Evolutionary conservation across 2,797 vertebrate genomes (phyloP), one percentile per base, ranked within the genome.

Genomic region (Bovichtus variegatus): DNA sequence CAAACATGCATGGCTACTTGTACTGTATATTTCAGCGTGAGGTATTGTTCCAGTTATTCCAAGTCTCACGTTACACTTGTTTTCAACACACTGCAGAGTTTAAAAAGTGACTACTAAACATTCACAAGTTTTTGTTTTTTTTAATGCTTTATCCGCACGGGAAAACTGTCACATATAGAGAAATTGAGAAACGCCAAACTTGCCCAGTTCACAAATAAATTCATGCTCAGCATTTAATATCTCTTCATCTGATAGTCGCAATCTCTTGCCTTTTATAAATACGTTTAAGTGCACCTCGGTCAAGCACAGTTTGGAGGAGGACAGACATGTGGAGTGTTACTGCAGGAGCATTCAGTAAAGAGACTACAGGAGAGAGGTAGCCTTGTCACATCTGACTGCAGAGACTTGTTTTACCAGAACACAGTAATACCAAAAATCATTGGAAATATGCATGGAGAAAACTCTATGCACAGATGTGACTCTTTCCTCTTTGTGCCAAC

Each of bases 251-350:
- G 71, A 88, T 85, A 82, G 55, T 55, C 57, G 62, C 85, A 88
- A 80, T 78, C 54, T 76, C 25, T 85, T 75, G 78, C 85, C 82
- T 78, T 85, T 88, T 85, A 88, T 92, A 92, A 92, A 92, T 91
- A 92, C 1, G n/a, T 89, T 82, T 92, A 92, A 93, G 88, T 92
- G 89, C 91, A 91, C 82, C 89, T 87, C 1, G 38, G 84, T 89
- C 83, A 82, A 86, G 84, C 78, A 82, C 57, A 59, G 60, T 87
- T 82, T 81, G 53, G 31, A 72, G 76, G 65, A 84, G 13, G 64
- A 73, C 21, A 40, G 44, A 72, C 7, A 19, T 59, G 54, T 1
- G 41, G 74, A 84, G 83, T 77, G 77, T 84, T 76, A 77, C 57
- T 44, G 81, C 76, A 61, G 76, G 44, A 64, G 55, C 15, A 3